A percentile compares a stretch with the other conserved stretches of the same genome.
phyloP scores from a whole-genome alignment of 2,113 vertebrate species.

The Aphyosemion australe region DNA sequence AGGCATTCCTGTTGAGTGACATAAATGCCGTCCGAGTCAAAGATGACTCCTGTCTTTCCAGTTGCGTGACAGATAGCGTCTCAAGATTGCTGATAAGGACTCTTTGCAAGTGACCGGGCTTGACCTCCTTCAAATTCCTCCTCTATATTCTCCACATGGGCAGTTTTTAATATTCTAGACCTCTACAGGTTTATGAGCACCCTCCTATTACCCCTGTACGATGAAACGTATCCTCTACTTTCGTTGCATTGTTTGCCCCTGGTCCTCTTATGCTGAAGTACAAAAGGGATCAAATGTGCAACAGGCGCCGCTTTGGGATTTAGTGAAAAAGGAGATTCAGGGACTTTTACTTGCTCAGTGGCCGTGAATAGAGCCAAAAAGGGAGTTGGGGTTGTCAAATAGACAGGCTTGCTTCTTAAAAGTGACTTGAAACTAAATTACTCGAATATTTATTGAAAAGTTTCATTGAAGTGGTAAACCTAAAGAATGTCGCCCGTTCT shows the following conservation, averaged over 20 bases:
- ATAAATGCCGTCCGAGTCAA: constrained; percentile 61
- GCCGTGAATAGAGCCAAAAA: constrained; percentile 61
- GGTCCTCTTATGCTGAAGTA: constrained; percentile 46
- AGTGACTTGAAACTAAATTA: constrained; percentile 11
- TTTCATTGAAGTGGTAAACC: constrained; percentile 40
- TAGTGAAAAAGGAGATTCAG: constrained; percentile 57
- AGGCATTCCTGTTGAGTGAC: constrained; percentile 70
- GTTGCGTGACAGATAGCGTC: constrained; percentile 64
- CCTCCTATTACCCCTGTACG: constrained; percentile 43
- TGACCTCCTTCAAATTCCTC: constrained; percentile 62
- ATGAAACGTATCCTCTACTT: constrained; percentile 73
- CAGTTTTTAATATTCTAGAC: constrained; percentile 47
- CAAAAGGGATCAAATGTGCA: constrained; percentile 78
- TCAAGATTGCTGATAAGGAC: constrained; percentile 73
- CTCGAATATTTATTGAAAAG: constrained; percentile 19
- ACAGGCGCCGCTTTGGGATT: constrained; percentile 71
- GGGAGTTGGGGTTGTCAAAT: constrained; percentile 42
- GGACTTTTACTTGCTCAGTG: constrained; percentile 51
- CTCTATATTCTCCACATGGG: constrained; percentile 7
- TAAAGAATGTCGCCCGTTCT: constrained; percentile 25
- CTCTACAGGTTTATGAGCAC: constrained; percentile 47
- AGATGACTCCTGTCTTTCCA: constrained; percentile 64
- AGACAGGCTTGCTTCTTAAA: constrained; percentile 10
- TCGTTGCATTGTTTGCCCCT: constrained; percentile 64
- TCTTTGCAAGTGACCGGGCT: constrained; percentile 48